phyloP scores from a whole-genome alignment of 2,888 invertebrate genomes.

The Apodemia zela region DNA sequence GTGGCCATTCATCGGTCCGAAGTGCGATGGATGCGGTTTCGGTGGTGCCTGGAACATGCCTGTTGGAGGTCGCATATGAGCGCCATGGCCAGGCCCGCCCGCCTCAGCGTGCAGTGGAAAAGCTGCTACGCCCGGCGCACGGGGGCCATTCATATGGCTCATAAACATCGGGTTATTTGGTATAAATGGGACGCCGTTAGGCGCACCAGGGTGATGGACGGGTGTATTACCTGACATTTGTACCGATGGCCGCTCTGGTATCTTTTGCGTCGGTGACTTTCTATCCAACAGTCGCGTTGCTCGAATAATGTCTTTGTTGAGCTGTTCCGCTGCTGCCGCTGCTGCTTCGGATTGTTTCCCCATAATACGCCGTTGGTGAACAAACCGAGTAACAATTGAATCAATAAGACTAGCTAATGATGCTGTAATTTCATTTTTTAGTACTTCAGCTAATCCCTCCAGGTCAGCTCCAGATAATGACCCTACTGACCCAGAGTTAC shows the following conservation, averaged over 20 bases:
- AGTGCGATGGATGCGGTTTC: slow-evolving; percentile 85
- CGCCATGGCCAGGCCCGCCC: slow-evolving; percentile 64
- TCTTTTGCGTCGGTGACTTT: slow-evolving; percentile 89
- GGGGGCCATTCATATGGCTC: slow-evolving; percentile 81
- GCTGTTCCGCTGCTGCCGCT: slow-evolving; percentile 89
- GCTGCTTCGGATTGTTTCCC: slow-evolving; percentile 90
- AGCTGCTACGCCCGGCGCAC: slow-evolving; percentile 82
- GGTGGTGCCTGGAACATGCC: slow-evolving; percentile 92
- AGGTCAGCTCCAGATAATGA: slow-evolving; percentile 89
- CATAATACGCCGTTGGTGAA: slow-evolving; percentile 88
- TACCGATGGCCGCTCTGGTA: slow-evolving; percentile 81
- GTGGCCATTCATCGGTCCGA: slow-evolving; percentile 83
- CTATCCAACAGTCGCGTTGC: slow-evolving; percentile 90
- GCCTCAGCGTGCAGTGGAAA: slow-evolving; percentile 85
- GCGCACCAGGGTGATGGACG: slow-evolving; percentile 70
- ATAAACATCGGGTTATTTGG: slow-evolving; percentile 69
- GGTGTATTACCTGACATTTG: slow-evolving; percentile 80
- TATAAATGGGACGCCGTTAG: slow-evolving; percentile 72
- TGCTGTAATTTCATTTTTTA: slow-evolving; percentile 94
- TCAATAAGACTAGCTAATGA: slow-evolving; percentile 92
- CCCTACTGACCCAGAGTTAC: slow-evolving; percentile 83
- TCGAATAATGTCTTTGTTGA: slow-evolving; percentile 91
- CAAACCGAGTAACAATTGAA: slow-evolving; percentile 91
- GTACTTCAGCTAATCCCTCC: slow-evolving; percentile 92
- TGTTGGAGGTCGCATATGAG: slow-evolving; percentile 82